Conservation (phyloP, 2,888 invertebrate genomes). For the Pinctada fucata region DNA sequence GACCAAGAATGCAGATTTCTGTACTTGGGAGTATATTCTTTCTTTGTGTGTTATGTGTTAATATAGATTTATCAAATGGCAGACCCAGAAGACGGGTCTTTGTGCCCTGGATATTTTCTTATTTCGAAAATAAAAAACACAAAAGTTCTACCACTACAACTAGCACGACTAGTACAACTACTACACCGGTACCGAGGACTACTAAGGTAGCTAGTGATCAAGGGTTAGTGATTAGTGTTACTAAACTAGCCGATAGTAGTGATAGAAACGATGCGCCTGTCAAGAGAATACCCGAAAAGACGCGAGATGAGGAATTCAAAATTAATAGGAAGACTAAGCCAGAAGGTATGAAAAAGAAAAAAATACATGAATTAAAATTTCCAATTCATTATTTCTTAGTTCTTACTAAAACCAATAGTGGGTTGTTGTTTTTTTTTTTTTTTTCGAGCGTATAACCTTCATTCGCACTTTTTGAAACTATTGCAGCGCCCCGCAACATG, state of each 20-base stretch:
- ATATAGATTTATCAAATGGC: not conserved
- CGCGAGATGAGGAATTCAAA: conserved; percentile 1
- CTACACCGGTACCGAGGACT: not conserved
- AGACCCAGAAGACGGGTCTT: conserved; percentile 38
- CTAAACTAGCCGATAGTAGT: not conserved
- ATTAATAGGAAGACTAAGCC: not conserved
- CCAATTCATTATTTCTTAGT: too few relatives aligned
- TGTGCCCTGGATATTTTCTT: conserved; percentile 47
- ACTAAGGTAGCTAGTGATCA: not conserved
- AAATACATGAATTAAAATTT: too few relatives aligned
- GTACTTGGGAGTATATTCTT: not conserved
- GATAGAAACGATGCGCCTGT: not conserved
- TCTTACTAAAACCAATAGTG: too few relatives aligned
- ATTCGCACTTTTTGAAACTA: too few relatives aligned
- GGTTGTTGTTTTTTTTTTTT: too few relatives aligned
- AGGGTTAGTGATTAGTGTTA: not conserved
- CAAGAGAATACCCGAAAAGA: not conserved
- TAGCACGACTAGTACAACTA: not conserved
- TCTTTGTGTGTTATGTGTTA: not conserved
- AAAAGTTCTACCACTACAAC: too few relatives aligned
- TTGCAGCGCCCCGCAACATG: too few relatives aligned
- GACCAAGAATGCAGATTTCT: not conserved
- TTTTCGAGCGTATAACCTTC: too few relatives aligned
- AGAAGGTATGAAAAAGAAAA: not conserved
- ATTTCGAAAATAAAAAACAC: not conserved